Evolutionary conservation across 2,113 vertebrate genomes (phyloP).

Genomic region (Nipponia nippon): DNA sequence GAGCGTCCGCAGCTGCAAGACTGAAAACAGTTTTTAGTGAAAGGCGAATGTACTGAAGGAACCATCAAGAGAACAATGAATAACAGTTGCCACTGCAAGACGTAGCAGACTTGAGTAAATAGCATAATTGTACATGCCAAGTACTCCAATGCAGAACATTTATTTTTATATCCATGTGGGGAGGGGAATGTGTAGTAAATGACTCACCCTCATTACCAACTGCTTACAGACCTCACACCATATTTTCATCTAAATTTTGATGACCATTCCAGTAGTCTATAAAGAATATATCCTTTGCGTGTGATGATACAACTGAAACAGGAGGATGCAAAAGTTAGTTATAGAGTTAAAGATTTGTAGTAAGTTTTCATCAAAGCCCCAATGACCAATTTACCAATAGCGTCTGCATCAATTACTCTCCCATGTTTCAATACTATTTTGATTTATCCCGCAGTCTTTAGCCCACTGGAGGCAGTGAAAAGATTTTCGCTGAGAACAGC

Average conservation of each 20-base stretch:
- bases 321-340: not conserved
- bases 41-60: not conserved
- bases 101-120: not conserved
- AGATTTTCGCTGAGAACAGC: not conserved
- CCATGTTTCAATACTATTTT: not conserved
- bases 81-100: not conserved
- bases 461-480: not conserved
- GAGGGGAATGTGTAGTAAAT: not conserved
- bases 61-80: not conserved
- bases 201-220: not conserved
- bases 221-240: not conserved
- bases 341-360: not conserved
- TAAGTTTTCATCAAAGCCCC: not conserved
- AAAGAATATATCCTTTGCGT: not conserved
- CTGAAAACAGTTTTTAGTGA: not conserved
- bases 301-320: not conserved
- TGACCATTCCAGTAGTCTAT: not conserved
- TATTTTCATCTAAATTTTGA: not conserved
- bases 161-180: not conserved
- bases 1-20: not conserved
- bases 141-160: not conserved
- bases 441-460: not conserved
- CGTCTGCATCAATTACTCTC: not conserved
- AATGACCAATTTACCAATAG: not conserved
- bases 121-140: not conserved